Percentiles rank a stretch among this genome's conserved stretches.
phyloP scores from a whole-genome alignment of 2,888 invertebrate genomes.

The Volucella bombylans region DNA sequence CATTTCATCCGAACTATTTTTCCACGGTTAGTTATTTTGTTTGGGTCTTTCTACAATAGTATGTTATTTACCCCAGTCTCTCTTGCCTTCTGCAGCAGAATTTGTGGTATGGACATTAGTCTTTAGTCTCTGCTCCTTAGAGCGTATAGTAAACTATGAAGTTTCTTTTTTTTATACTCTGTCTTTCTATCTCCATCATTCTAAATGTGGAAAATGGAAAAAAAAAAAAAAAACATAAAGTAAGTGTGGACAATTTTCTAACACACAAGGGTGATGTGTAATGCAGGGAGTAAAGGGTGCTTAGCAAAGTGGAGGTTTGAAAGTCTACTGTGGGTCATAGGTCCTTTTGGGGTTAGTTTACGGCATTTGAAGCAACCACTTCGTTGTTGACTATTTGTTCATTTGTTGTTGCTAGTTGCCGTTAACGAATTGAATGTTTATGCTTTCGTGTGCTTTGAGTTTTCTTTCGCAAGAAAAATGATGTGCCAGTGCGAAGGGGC shows the following conservation, averaged over 20 bases:
- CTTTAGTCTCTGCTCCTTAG: conserved; percentile 66
- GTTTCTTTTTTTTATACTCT: conserved; percentile 22
- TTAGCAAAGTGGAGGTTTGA: neutral
- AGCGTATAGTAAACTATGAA: conserved; percentile 68
- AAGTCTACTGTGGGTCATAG: conserved; percentile 46
- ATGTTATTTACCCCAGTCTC: conserved; percentile 50
- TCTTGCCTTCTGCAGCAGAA: conserved; percentile 5
- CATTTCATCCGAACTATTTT: conserved; percentile 65
- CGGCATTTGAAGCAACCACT: conserved; percentile 69
- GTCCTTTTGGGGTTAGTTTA: conserved; percentile 70
- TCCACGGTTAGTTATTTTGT: conserved; percentile 71
- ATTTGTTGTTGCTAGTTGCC: conserved; percentile 41
- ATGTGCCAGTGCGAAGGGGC: conserved; percentile 36
- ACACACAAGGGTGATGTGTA: conserved; percentile 46
- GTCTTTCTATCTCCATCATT: conserved; percentile 17
- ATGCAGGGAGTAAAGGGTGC: neutral
- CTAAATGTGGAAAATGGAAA: conserved; percentile 25
- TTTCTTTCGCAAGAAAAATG: conserved; percentile 41
- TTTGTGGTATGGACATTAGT: conserved; percentile 43
- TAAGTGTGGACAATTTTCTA: conserved; percentile 71
- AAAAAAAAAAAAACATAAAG: conserved; percentile 26
- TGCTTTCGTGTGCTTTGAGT: conserved; percentile 45
- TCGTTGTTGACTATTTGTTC: conserved; percentile 53
- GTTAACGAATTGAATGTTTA: conserved; percentile 61
- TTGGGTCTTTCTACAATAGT: conserved; percentile 56